These are phyloP conservation scores for Trichomalopsis sarcophagae DNA, from an alignment of 1,140 invertebrate genomes.

Conservation along the genomic window DNA sequence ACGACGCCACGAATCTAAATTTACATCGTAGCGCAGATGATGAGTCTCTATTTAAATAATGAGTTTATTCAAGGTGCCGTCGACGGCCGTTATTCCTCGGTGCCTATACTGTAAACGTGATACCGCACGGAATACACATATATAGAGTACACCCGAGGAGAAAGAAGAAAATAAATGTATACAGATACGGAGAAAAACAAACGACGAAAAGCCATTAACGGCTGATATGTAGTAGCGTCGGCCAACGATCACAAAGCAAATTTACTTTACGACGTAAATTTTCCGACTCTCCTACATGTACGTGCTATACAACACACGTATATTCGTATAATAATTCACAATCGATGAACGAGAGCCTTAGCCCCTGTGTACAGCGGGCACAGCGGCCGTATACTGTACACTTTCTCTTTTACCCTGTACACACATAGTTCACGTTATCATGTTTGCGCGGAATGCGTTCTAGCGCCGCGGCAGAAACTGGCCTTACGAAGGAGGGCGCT, in stretches of 20 bases:
- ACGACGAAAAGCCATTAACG: neutral
- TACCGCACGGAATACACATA: neutral
- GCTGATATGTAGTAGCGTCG: neutral
- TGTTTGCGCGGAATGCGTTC: neutral
- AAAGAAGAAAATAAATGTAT: neutral
- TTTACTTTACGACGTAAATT: conserved; percentile 36
- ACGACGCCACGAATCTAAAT: conserved; percentile 1
- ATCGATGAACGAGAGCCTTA: conserved; percentile 18
- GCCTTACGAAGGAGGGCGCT: neutral
- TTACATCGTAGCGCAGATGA: neutral
- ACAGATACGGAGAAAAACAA: neutral
- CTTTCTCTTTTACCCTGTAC: neutral
- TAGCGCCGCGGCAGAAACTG: neutral
- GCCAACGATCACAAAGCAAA: neutral
- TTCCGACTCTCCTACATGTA: neutral
- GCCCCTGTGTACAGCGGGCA: neutral
- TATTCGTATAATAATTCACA: conserved; percentile 6
- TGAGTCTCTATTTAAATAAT: conserved; percentile 8
- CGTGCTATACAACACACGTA: neutral
- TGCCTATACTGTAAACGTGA: neutral
- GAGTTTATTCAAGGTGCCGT: conserved; percentile 4
- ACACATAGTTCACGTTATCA: conserved; percentile 16
- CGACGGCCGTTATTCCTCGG: neutral
- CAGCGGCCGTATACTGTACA: neutral
- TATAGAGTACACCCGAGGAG: neutral